Evolutionary conservation across 2,113 vertebrate species (phyloP).

Genomic region (Orientallactaga bullata): DNA sequence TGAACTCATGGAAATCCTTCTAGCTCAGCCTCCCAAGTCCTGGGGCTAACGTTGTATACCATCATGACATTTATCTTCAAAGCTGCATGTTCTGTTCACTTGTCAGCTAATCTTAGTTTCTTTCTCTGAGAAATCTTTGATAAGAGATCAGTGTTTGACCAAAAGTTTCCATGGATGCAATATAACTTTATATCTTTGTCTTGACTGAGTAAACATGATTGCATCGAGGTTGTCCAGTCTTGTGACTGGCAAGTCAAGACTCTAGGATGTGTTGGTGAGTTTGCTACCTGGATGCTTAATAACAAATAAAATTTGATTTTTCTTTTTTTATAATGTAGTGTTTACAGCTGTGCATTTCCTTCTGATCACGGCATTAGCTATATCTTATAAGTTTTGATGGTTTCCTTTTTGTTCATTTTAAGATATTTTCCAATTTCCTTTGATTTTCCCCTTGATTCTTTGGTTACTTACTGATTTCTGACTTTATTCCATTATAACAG

Average conservation of each 20-base stretch:
- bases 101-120: not conserved
- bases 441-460: not conserved
- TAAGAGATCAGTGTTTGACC: not conserved
- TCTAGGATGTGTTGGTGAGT: not conserved
- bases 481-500: not conserved
- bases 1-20: no score
- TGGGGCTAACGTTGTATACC: no score
- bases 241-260: not conserved
- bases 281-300: not conserved
- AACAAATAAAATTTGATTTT: not conserved
- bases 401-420: conserved; percentile 35
- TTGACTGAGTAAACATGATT: not conserved
- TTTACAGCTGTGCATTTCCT: conserved; percentile 32
- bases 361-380: not conserved
- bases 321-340: not conserved
- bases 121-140: conserved; percentile 29
- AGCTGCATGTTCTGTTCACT: not conserved
- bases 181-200: not conserved
- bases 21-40: no score
- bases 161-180: not conserved
- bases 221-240: not conserved
- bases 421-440: conserved; percentile 28
- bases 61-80: not conserved
- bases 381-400: not conserved
- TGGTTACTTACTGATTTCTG: not conserved